Conservation (phyloP, 1,140 invertebrate genomes). For the Lordiphosa clarofinis region DNA sequence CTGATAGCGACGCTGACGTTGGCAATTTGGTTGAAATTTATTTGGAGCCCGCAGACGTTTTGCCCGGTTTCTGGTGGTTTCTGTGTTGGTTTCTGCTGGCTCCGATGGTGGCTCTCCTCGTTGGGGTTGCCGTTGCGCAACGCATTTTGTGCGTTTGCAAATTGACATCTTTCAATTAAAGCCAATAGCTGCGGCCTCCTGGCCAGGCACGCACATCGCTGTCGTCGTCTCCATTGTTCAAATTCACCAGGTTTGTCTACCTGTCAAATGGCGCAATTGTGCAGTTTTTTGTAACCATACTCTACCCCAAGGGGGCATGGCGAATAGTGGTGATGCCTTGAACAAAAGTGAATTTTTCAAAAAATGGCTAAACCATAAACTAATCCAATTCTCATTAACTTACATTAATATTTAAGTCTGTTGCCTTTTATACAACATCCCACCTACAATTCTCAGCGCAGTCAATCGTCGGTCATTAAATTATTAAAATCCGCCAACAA, state of each 20-base stretch:
- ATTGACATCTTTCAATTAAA: conserved; percentile 80
- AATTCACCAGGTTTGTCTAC: conserved; percentile 39
- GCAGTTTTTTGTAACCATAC: conserved; percentile 24
- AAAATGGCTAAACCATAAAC: no score
- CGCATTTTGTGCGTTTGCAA: conserved; percentile 76
- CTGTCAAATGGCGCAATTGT: conserved; percentile 76
- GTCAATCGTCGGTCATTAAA: no score
- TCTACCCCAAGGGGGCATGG: neutral
- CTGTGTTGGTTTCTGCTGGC: neutral
- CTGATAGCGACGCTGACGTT: conserved; percentile 75
- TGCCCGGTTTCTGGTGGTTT: conserved; percentile 6
- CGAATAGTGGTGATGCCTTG: no score
- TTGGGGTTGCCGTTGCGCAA: conserved; percentile 64
- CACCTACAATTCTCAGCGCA: no score
- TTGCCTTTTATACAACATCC: no score
- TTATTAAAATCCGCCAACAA: neutral
- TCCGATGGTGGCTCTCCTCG: neutral
- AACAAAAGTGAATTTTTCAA: no score
- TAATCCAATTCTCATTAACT: no score
- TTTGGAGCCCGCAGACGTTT: conserved; percentile 48
- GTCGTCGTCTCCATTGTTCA: conserved; percentile 35
- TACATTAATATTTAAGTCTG: no score
- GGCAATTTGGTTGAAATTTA: conserved; percentile 78
- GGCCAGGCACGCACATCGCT: conserved; percentile 52
- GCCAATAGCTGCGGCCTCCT: conserved; percentile 23